Evolutionary conservation across 2,797 vertebrate genomes (phyloP).

Genomic region (Cirrhinus molitorella): DNA sequence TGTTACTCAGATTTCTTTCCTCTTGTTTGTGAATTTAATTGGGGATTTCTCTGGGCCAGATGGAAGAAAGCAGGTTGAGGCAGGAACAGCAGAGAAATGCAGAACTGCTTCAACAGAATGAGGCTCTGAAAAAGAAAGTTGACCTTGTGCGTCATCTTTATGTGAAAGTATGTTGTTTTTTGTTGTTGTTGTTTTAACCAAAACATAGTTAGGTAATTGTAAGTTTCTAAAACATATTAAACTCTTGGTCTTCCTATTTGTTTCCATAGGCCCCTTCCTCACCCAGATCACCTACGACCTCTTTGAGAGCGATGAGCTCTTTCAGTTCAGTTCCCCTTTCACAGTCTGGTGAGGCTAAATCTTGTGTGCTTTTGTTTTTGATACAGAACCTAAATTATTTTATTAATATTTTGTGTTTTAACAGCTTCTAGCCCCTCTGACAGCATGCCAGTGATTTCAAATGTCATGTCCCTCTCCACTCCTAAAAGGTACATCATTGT

Average conservation of each 20-base stretch:
- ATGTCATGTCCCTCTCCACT: conserved; percentile 69
- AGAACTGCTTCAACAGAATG: conserved; percentile 39
- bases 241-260: not conserved
- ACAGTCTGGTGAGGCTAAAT: conserved; percentile 38
- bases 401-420: conserved; percentile 42
- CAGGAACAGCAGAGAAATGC: not conserved
- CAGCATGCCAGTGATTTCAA: conserved; percentile 70
- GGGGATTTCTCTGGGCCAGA: conserved; percentile 37
- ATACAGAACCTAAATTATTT: not conserved
- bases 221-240: conserved; percentile 5
- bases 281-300: not conserved
- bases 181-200: not conserved
- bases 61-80: conserved; percentile 32
- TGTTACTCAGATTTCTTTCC: not conserved
- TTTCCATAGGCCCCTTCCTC: conserved; percentile 22
- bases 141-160: conserved; percentile 34
- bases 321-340: not conserved
- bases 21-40: not conserved
- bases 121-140: conserved; percentile 32
- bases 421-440: conserved; percentile 63
- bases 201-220: not conserved
- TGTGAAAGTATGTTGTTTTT: conserved; percentile 47
- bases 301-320: not conserved
- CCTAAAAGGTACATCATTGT: conserved; percentile 64
- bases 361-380: conserved; percentile 52